Evolutionary conservation across 2,797 vertebrate species (phyloP), one percentile per base, ranked within the genome.

Genomic region (Cirrhinus mrigala): DNA sequence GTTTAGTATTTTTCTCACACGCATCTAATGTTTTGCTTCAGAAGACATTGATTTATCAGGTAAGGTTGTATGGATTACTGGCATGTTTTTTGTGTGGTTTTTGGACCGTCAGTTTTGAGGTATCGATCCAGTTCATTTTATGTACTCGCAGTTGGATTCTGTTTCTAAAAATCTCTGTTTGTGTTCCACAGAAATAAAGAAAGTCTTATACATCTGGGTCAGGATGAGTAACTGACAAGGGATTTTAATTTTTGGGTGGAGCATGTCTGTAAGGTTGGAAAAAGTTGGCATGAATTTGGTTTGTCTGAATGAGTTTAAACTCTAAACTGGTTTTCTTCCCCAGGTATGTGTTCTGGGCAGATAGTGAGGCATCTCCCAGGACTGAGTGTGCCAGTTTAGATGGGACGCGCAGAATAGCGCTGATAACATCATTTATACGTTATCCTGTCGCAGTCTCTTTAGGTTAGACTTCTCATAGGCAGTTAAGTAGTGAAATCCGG

Each of bases 341-440:
- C 81, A 96, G 96, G 29, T 76, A 94, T 50, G 86, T 96, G 37
- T 96, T 96, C 84, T 96, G 95, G 95, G 91, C 94, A 77, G 93
- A 96, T 52, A 88, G 90, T 74, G 95, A 95, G 29, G 76, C 27
- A 11, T 71, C 84, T 5, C 90, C 96, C 54, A 93, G 91, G 88
- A 96, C 96, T n/a, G 92, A 93, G 86, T 91, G 93, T n/a, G 89
- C 92, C 0, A 79, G 85, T 37, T 86, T 96, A 85, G 91, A 94
- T 2, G 96, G 95, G 46, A 82, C 37, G 1, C 69, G 88, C 87
- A 89, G 92, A 83, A 88, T 8, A 54, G 15, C 83, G 48, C 70
- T 96, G 78, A 93, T 96, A 79, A 85, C 89, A 6, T 88, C 90
- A 1, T 86, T 58, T 0, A 89, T 96, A 58, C 88, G 70, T 37